Base-by-base conservation (phyloP, 2,888 invertebrate genomes). In the Athalia cordata region DNA sequence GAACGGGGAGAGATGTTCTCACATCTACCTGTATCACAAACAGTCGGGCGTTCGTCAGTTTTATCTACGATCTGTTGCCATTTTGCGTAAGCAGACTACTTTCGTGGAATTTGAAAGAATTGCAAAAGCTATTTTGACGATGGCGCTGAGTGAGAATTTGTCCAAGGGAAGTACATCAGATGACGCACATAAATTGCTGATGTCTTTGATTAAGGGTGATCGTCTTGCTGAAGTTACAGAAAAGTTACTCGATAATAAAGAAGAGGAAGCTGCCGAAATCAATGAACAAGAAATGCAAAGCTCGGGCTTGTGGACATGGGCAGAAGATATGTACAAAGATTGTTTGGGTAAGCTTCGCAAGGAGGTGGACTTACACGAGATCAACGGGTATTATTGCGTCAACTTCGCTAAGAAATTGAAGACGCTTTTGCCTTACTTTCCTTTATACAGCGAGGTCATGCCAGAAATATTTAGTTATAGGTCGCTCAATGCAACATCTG, bases 391-490 rank as follows among this genome's bases (percentile, higher is more conserved):
- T 59, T 72, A 67, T 76, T 50, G 72, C 49, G 67, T 77, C 5
- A 61, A n/a, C 0, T 62, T 80, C 52, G 78, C 78, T 43, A 66
- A 64, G 52, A 79, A 78, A 55, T 57, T 78, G 3, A 79, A 77
- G 77, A 49, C 59, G 47, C 15, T 81, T 15, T 55, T 80, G 13
- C 77, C 77, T 5, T 81, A 81, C 66, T 77, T 79, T 61, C 62
- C 78, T n/a, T 72, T 80, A 45, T 79, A 65, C 67, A 64, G 75
- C 5, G 68, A 76, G 29, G 74, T 79, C 8, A 80, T 80, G 81
- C 29, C 29, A 11, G 57, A 49, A 7, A n/a, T 62, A 5, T 78
- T 77, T n/a, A 76, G 72, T 3, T 79, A 79, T 59, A 78, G 80
- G 11, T 64, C 55, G 7, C 49, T n/a, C n/a, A 74, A 64, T 11